Evolutionary conservation across 2,113 vertebrate genomes (phyloP).

Genomic region (Crotalus viridis): DNA sequence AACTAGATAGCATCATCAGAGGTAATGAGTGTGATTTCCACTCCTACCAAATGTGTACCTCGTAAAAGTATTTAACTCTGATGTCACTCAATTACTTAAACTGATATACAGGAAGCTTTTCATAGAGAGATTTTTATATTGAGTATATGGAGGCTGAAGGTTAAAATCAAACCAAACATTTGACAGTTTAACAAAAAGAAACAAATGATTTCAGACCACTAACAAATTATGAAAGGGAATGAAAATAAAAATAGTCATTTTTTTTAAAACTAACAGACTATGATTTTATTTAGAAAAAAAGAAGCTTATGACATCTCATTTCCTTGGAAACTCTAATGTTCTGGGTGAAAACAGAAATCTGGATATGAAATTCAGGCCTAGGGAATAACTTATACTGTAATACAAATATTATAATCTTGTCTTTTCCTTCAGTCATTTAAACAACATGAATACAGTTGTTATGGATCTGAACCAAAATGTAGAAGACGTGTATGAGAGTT

Average conservation of each 20-base stretch:
- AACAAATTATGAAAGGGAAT: slow-evolving; percentile 61
- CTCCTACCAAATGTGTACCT: slow-evolving; percentile 38
- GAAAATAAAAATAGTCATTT: slow-evolving; percentile 56
- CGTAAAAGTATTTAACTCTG: slow-evolving; percentile 58
- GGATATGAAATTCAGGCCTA: slow-evolving; percentile 39
- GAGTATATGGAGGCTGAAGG: not conserved
- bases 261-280: slow-evolving; percentile 41
- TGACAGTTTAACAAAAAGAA: slow-evolving; percentile 59
- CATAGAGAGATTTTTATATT: not conserved
- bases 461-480: not conserved
- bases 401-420: slow-evolving; percentile 5
- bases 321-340: slow-evolving; percentile 34
- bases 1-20: not conserved
- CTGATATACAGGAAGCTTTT: not conserved
- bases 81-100: slow-evolving; percentile 56
- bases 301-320: slow-evolving; percentile 47
- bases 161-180: slow-evolving; percentile 53
- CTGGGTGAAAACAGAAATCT: not conserved
- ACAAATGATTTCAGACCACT: slow-evolving; percentile 58
- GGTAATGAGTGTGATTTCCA: not conserved
- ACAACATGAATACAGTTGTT: not conserved
- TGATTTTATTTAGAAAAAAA: slow-evolving; percentile 48
- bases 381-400: slow-evolving; percentile 36
- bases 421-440: not conserved
- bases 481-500: not conserved